Evolutionary conservation across 2,888 invertebrate species (phyloP), one percentile per base, ranked within the genome.

Genomic region (Tricholauxania praeusta): DNA sequence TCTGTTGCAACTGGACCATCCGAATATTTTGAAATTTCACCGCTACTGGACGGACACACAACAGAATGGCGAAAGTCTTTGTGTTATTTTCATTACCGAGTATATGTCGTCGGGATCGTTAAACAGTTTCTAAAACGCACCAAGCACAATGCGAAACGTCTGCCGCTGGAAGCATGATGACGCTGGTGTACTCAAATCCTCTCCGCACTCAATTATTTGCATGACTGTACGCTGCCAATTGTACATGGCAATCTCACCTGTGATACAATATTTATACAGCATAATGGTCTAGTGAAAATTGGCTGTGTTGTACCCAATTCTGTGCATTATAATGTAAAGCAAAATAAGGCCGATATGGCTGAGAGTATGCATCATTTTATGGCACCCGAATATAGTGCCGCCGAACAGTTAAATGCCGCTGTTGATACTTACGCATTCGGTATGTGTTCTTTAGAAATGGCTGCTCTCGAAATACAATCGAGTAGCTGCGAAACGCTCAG

Each of bases 201-300:
- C 86, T 99, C 99, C 79, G 99, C 99, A 81, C 92, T 99, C 88
- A 98, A 98, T 90, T 99, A 99, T 91, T 93, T 99, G 90, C 99
- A 99, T 93, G 97, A 97, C 90, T 99, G 98, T 91, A 94, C 94
- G 87, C 98, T 99, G 81, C 97, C 99, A 84, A 99, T 99, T 89
- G 96, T 99, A 88, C 99, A 99, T 90, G 96, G 96, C 89, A 99
- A 99, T 92, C 92, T 99, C 88, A 98, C 98, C 88, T 99, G 98
- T 92, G 99, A 99, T 92, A 99, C 99, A 87, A 98, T 99, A 91
- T 99, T 99, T 92, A 99, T 99, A 89, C 99, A 99, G 90, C 99
- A 99, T 92, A 99, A 99, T 91, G 99, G 99, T 84, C 95, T 99
- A 88, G 98, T 99, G 88, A 99, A 99, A 92, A 99, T 99, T 89